Conservation (phyloP, 1,140 invertebrate species). For the Pseudomyrmex dendroicus region DNA sequence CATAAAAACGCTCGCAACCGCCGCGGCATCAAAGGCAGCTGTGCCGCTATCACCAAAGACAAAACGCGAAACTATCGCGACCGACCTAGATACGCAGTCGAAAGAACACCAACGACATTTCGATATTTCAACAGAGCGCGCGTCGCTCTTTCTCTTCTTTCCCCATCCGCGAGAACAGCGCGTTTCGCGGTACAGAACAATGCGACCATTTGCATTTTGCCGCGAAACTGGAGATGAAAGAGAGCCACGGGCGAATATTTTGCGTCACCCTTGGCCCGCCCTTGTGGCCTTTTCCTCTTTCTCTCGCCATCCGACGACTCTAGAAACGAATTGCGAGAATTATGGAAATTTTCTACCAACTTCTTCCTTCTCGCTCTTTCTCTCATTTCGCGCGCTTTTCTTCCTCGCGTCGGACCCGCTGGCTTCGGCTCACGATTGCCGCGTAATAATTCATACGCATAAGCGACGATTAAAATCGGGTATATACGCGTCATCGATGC, state of each 20-base stretch:
- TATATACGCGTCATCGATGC: neutral
- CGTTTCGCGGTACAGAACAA: conserved; percentile 50
- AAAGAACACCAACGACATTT: conserved; percentile 48
- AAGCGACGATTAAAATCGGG: conserved; percentile 2
- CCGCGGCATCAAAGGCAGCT: conserved; percentile 39
- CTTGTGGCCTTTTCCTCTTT: conserved; percentile 8
- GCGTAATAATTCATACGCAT: conserved; percentile 26
- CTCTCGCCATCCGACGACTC: neutral
- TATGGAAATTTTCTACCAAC: conserved; percentile 55
- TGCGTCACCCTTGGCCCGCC: conserved; percentile 47
- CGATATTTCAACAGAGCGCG: conserved; percentile 52
- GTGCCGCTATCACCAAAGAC: conserved; percentile 12
- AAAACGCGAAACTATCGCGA: conserved; percentile 53
- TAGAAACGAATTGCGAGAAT: conserved; percentile 63
- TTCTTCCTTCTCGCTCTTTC: neutral
- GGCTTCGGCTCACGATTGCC: conserved; percentile 26
- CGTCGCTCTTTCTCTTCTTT: neutral
- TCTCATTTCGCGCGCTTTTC: neutral
- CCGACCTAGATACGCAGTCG: conserved; percentile 35
- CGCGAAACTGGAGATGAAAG: conserved; percentile 65
- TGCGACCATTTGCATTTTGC: conserved; percentile 66
- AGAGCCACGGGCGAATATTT: conserved; percentile 62
- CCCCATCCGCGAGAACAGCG: conserved; percentile 4
- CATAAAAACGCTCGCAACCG: conserved; percentile 37
- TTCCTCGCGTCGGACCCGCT: neutral